phyloP scores from a whole-genome alignment of 2,797 vertebrate species.

The Manis pentadactyla region DNA sequence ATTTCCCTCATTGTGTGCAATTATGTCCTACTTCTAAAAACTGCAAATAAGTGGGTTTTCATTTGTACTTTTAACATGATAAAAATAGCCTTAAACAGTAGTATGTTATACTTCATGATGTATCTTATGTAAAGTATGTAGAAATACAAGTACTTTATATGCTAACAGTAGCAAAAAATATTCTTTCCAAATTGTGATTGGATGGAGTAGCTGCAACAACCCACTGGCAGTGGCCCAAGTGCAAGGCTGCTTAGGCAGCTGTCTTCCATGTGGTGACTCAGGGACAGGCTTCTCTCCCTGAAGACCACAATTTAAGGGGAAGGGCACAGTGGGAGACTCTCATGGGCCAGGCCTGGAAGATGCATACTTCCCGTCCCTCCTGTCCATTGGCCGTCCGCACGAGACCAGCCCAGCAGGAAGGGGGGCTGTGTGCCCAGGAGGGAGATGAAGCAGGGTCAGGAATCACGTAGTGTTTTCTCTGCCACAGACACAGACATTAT shows the following conservation, averaged over 20 bases:
- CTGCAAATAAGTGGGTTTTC: background rate
- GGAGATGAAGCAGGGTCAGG: background rate
- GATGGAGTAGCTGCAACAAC: background rate
- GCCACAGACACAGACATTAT: background rate
- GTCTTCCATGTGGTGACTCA: background rate
- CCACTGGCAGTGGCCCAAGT: background rate
- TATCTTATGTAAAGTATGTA: background rate
- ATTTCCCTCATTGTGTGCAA: background rate
- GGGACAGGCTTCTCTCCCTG: background rate
- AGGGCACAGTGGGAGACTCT: background rate
- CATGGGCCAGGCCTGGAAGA: background rate
- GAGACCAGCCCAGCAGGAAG: no score
- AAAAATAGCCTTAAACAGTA: background rate
- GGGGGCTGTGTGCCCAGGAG: background rate
- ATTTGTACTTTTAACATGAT: background rate
- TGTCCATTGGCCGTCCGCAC: background rate
- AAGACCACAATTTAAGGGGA: background rate
- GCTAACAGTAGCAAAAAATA: background rate
- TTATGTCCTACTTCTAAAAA: background rate
- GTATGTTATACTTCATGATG: background rate
- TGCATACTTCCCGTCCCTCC: background rate
- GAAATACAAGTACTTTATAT: background rate
- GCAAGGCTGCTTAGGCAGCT: background rate
- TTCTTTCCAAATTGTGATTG: background rate
- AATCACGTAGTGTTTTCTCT: rapidly evolving